Conservation (phyloP, 1,140 invertebrate species). For the Drosophila ercepeae region DNA sequence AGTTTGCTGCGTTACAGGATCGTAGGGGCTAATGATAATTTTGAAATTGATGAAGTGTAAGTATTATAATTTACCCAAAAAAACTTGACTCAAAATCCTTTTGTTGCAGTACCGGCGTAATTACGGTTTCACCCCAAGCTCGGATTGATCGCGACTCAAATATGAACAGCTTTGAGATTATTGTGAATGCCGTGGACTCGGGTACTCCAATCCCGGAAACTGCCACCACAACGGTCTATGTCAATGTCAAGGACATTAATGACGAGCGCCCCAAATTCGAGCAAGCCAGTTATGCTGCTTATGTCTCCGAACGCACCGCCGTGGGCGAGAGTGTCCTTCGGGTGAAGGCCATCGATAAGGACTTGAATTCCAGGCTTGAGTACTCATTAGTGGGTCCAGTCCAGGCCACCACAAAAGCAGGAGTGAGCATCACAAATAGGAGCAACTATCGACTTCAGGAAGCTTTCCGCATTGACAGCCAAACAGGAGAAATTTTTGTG, state of each 20-base stretch:
- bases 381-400: conserved; percentile 89
- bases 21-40: conserved; percentile 91
- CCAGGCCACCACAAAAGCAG: conserved; percentile 90
- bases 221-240: conserved; percentile 89
- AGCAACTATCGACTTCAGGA: conserved; percentile 87
- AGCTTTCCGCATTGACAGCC: conserved; percentile 89
- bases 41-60: conserved; percentile 89
- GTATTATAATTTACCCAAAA: conserved; percentile 19
- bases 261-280: conserved; percentile 92
- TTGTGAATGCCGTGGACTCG: conserved; percentile 89
- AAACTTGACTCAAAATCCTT: neutral
- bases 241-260: conserved; percentile 91
- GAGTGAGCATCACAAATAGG: conserved; percentile 87
- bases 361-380: conserved; percentile 88
- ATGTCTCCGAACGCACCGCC: conserved; percentile 89
- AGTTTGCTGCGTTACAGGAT: conserved; percentile 89
- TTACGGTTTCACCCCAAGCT: conserved; percentile 90
- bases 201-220: conserved; percentile 90
- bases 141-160: conserved; percentile 89
- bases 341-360: conserved; percentile 88
- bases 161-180: conserved; percentile 88
- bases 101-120: conserved; percentile 87
- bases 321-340: conserved; percentile 87
- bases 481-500: conserved; percentile 88
- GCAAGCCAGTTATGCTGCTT: conserved; percentile 87